Conservation (phyloP, 2,113 vertebrate genomes). For the Tyrannus savana region DNA sequence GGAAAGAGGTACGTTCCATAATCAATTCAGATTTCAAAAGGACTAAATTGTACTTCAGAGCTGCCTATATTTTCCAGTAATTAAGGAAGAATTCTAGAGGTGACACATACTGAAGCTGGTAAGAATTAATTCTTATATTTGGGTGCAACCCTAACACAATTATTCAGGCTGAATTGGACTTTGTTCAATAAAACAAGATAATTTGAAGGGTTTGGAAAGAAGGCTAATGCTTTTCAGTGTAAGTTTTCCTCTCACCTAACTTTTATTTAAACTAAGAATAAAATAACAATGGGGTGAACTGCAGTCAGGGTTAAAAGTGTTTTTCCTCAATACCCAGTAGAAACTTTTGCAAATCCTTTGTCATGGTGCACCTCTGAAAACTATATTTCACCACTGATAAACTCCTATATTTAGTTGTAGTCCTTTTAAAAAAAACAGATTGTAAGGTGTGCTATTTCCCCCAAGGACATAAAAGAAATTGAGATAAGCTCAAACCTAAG, state of each 20-base stretch:
- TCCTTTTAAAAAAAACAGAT: neutral
- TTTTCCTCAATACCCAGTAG: neutral
- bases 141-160: neutral
- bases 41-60: neutral
- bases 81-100: neutral
- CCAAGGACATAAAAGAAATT: neutral
- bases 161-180: neutral
- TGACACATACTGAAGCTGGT: accelerated
- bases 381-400: neutral
- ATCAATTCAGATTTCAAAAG: neutral
- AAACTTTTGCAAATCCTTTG: neutral
- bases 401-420: neutral
- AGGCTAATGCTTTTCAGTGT: neutral
- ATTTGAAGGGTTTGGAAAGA: neutral
- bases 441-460: neutral
- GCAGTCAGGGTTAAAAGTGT: neutral
- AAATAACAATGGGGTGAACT: neutral
- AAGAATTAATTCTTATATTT: neutral
- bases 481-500: neutral
- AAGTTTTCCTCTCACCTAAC: neutral
- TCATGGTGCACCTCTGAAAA: neutral
- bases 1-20: neutral
- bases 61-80: neutral
- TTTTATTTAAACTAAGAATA: neutral
- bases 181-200: neutral